Percentiles rank a stretch among this genome's conserved stretches.
Evolutionary conservation across 2,888 invertebrate species (phyloP).

Genomic region (Pyrrhosoma nymphula): DNA sequence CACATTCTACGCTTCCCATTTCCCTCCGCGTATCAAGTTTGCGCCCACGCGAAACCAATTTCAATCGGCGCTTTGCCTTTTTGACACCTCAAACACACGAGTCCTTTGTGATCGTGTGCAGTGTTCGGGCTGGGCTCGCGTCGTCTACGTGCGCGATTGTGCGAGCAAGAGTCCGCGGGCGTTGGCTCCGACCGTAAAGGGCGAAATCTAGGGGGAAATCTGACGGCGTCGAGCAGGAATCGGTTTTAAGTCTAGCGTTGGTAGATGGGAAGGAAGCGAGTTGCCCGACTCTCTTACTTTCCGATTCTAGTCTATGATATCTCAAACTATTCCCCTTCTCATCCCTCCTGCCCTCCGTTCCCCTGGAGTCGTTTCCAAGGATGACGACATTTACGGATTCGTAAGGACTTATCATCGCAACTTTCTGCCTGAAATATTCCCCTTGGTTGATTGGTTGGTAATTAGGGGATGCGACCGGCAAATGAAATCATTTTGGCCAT

Average conservation of each 20-base stretch:
- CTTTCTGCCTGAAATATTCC: too few relatives aligned
- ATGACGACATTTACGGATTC: too few relatives aligned
- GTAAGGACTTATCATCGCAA: too few relatives aligned
- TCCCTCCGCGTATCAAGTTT: not conserved
- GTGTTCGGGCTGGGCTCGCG: not conserved
- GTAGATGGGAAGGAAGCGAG: not conserved
- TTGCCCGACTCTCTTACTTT: not conserved
- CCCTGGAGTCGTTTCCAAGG: too few relatives aligned
- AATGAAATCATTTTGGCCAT: too few relatives aligned
- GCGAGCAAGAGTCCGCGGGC: not conserved
- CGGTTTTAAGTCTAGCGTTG: not conserved
- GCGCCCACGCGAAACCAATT: not conserved
- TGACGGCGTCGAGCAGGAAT: not conserved
- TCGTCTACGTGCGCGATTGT: not conserved
- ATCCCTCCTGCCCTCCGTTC: not conserved
- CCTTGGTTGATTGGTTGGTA: too few relatives aligned
- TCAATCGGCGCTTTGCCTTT: slow-evolving; percentile 31
- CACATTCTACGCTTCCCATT: not conserved
- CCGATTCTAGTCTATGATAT: too few relatives aligned
- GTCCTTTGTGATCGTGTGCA: not conserved
- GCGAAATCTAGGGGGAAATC: not conserved
- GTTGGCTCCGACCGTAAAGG: not conserved
- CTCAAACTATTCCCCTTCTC: too few relatives aligned
- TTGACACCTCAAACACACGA: not conserved
- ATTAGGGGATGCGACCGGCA: too few relatives aligned